phyloP scores from a whole-genome alignment of 1,140 invertebrate species.

The silkworm (Bombyx mori) region DNA sequence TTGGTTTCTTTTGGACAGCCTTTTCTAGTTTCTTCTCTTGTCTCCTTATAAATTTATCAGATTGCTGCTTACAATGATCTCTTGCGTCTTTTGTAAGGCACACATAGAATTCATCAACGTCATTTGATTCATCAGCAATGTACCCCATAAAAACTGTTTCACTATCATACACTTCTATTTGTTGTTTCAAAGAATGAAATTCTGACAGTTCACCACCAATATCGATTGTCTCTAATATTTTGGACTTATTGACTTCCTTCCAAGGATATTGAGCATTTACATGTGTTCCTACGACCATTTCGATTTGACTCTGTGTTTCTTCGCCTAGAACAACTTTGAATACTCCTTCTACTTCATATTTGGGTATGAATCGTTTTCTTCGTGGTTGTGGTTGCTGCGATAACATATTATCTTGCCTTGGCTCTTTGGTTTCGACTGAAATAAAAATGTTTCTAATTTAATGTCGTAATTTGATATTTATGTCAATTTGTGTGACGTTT shows the following conservation, averaged over 20 bases:
- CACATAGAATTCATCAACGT: constrained; percentile 79
- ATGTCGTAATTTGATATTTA: background rate
- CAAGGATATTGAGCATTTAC: constrained; percentile 82
- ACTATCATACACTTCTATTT: constrained; percentile 70
- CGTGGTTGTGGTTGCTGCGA: constrained; percentile 32
- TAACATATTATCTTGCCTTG: constrained; percentile 25
- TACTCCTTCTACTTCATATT: constrained; percentile 64
- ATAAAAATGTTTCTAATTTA: constrained; percentile 4
- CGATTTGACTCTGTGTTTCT: constrained; percentile 65
- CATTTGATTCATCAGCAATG: constrained; percentile 73
- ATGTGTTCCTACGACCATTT: constrained; percentile 69
- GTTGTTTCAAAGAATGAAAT: constrained; percentile 69
- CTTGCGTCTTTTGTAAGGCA: constrained; percentile 75
- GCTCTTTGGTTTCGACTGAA: constrained; percentile 17
- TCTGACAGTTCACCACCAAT: constrained; percentile 69
- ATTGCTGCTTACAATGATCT: constrained; percentile 73
- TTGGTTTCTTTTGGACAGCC: constrained; percentile 73
- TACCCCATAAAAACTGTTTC: constrained; percentile 78
- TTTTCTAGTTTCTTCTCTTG: constrained; percentile 75
- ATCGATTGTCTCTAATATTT: constrained; percentile 74
- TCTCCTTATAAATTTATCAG: constrained; percentile 52
- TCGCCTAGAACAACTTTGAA: constrained; percentile 45
- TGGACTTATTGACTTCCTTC: constrained; percentile 75
- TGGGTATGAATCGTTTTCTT: constrained; percentile 55
- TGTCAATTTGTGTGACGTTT: too few species aligned